These are phyloP conservation scores for Mionectes macconnelli DNA, from an alignment of 2,113 vertebrate species.

Conservation along the genomic window DNA sequence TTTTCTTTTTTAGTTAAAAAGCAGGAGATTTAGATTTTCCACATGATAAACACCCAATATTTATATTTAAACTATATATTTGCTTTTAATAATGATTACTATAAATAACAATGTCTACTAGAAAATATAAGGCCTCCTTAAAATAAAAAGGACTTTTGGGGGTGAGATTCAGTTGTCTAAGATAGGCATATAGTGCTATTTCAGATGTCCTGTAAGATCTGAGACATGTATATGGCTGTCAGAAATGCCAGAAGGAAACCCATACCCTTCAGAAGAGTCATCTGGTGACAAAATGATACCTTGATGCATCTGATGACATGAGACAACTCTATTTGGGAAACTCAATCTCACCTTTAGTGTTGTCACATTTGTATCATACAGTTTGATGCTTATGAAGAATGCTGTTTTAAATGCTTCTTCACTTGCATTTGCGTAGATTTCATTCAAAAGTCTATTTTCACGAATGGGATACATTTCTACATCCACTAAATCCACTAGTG, in stretches of 20 bases:
- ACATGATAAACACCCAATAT: fast-evolving
- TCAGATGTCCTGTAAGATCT: neutral
- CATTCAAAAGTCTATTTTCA: neutral
- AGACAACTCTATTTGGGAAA: neutral
- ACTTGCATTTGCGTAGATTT: neutral
- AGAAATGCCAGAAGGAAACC: neutral
- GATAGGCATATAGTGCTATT: neutral
- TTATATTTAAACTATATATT: neutral
- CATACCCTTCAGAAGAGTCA: neutral
- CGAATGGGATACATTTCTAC: neutral
- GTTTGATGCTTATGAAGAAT: neutral
- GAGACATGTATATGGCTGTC: neutral
- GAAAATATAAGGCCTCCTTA: neutral
- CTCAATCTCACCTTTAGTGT: neutral
- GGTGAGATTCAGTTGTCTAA: neutral
- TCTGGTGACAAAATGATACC: neutral
- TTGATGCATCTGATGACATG: neutral
- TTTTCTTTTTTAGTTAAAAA: neutral
- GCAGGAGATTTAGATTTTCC: neutral
- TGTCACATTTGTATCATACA: neutral
- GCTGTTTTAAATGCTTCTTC: neutral
- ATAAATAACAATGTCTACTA: neutral
- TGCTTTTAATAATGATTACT: neutral
- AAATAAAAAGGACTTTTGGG: neutral
- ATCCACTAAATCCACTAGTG: neutral